Evolutionary conservation across 1,140 invertebrate species (phyloP), one percentile per base, ranked within the genome.

Genomic region (Pantala flavescens): DNA sequence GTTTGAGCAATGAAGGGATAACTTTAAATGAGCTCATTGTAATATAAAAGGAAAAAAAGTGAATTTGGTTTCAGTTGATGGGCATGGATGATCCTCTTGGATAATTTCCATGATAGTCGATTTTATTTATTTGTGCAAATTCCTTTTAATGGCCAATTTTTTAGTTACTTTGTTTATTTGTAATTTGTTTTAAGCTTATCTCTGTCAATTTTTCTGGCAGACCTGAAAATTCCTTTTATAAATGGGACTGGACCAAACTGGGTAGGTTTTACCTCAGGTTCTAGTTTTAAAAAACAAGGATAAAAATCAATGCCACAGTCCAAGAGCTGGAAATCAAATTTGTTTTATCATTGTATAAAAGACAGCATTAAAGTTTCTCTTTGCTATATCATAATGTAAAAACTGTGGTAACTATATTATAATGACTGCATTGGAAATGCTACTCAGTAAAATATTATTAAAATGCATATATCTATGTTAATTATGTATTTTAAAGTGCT

Each of bases 401-500:
- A 21, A 19, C n/a, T 63, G 49, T 63, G 49, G 16, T 63, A 63
- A 63, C 2, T 63, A 7, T 63, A 63, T 7, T 63, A 63, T 63
- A 12, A 63, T 63, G 49, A 63, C 12, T 63, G 49, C n/a, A 63
- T 63, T 63, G 49, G 3, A 21, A 63, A 63, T 63, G 49, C 49
- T 63, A 63, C 49, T 63, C 49, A 21, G 49, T 63, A 63, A 63
- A 63, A 63, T 63, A 63, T 63, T 63, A 21, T 63, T 63, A 63
- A 63, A 63, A 63, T 63, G 49, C 49, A 63, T 63, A 63, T 63
- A 63, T 21, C 49, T 63, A 63, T 63, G 28, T 36, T 36, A 19
- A 63, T 63, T 14, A 63, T 63, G n/a, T 63, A 63, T 21, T 7
- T 63, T 63, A 63, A 63, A 63, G 49, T 63, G 49, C 49, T 63